These are phyloP conservation scores for Cistogaster globosa DNA, from an alignment of 2,888 invertebrate species.

Conservation along the genomic window DNA sequence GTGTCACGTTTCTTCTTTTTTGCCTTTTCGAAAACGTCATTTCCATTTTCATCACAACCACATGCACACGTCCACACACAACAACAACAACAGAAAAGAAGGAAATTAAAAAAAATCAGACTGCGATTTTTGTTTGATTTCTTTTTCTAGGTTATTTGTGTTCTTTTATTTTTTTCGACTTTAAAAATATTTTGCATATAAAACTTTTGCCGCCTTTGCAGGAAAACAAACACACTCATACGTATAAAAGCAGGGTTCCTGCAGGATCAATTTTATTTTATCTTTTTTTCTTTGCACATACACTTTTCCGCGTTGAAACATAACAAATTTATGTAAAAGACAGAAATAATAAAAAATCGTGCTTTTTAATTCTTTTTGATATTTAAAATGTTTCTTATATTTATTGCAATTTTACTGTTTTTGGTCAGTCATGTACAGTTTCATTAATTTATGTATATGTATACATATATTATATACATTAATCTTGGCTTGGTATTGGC, in stretches of 20 bases:
- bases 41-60: slow-evolving; percentile 27
- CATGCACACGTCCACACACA: not conserved
- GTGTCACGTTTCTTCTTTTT: not conserved
- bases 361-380: slow-evolving; percentile 65
- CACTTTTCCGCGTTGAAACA: not conserved
- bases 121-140: slow-evolving; percentile 52
- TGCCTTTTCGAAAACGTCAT: slow-evolving; percentile 22
- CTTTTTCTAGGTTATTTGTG: slow-evolving; percentile 52
- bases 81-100: not conserved
- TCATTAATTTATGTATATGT: not conserved
- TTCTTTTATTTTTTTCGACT: slow-evolving; percentile 12
- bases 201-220: slow-evolving; percentile 38
- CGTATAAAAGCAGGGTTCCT: not conserved
- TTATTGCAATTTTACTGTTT: slow-evolving; percentile 46
- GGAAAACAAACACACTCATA: slow-evolving; percentile 43
- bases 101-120: slow-evolving; percentile 22
- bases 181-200: not conserved
- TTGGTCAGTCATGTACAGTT: slow-evolving; percentile 15
- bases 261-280: slow-evolving; percentile 32
- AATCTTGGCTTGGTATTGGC: slow-evolving; percentile 59
- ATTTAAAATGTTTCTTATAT: slow-evolving; percentile 57
- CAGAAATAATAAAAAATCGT: slow-evolving; percentile 48
- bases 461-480: slow-evolving; percentile 13
- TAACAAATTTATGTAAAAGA: slow-evolving; percentile 5
- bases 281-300: not conserved